Evolutionary conservation across 2,888 invertebrate genomes (phyloP), one percentile per base, ranked within the genome.

Genomic region (Ernsta delagoae): DNA sequence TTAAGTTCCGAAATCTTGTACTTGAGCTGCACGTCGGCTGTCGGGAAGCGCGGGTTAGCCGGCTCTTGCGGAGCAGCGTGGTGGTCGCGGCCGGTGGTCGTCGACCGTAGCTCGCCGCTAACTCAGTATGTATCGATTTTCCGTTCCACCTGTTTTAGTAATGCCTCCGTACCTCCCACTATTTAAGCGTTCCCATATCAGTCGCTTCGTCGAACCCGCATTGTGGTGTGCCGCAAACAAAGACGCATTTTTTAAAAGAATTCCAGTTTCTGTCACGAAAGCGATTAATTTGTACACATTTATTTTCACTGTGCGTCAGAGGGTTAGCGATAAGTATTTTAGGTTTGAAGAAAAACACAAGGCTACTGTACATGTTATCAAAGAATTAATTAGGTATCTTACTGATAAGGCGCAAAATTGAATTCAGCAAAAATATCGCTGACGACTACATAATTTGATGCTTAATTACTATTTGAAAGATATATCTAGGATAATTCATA

Each of bases 111-210:
- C 43, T 45, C 64, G 73, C 34, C 60, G 60, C 48, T 61, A 41
- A 70, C 36, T 48, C 48, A 69, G 74, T 74, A 72, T 67, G 74
- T 74, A 74, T 74, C 53, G 65, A 70, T 73, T 74, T 71, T 70
- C 4, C 39, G 36, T 65, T 65, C 50, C 59, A 59, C 65, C 41
- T 48, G 57, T 65, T 66, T 65, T 41, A 63, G 61, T 69, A 59
- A 59, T 48, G 60, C 5, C 7, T 6, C 7, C 39, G 43, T 56
- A 39, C 50, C 39, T 36, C 62, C 53, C 39, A 41, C 50, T 53
- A 41, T 54, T 54, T 41, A 41, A 54, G 53, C 31, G 53, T 16
- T 62, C 63, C 54, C 63, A 41, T 8, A 56, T 41, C 7, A 24
- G 41, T 43, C 31, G 39, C 24, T 31, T 34, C 54, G 31, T 5